Conservation (phyloP, 2,888 invertebrate species). For the Epinotia ramella region DNA sequence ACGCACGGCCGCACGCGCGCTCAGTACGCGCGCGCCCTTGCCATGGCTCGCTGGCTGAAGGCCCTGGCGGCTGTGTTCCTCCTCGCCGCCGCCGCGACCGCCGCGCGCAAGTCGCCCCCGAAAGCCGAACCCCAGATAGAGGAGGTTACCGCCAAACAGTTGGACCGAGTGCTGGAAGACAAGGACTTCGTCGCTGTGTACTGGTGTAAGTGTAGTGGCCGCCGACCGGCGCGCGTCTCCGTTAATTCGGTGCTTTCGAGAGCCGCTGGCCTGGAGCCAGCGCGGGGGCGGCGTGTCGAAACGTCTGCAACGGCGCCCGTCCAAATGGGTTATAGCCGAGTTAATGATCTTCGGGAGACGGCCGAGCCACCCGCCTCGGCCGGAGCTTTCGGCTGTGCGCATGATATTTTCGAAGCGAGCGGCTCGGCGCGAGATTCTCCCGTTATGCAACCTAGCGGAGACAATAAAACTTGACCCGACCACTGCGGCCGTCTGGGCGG, state of each 20-base stretch:
- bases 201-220: constrained; percentile 93
- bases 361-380: constrained; percentile 61
- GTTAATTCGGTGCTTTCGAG: constrained; percentile 61
- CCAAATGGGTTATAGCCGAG: constrained; percentile 78
- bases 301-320: constrained; percentile 74
- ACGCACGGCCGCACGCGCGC: constrained; percentile 62
- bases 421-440: constrained; percentile 60
- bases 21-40: constrained; percentile 83
- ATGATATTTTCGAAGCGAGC: constrained; percentile 73
- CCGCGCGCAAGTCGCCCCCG: constrained; percentile 77
- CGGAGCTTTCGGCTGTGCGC: constrained; percentile 53
- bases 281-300: constrained; percentile 70
- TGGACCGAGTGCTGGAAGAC: constrained; percentile 94
- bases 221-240: constrained; percentile 64
- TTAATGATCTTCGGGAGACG: constrained; percentile 76
- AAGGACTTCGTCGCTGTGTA: constrained; percentile 98
- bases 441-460: constrained; percentile 81
- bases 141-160: constrained; percentile 96
- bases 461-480: constrained; percentile 83
- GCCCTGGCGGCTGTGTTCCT: constrained; percentile 82
- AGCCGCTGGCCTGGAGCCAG: constrained; percentile 66
- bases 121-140: constrained; percentile 92
- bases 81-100: constrained; percentile 81
- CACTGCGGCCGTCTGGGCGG: constrained; percentile 71
- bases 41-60: constrained; percentile 83